Percentiles rank a stretch among this genome's conserved stretches.
Conservation (phyloP, 2,888 invertebrate species). For the Gasteruption jaculator region DNA sequence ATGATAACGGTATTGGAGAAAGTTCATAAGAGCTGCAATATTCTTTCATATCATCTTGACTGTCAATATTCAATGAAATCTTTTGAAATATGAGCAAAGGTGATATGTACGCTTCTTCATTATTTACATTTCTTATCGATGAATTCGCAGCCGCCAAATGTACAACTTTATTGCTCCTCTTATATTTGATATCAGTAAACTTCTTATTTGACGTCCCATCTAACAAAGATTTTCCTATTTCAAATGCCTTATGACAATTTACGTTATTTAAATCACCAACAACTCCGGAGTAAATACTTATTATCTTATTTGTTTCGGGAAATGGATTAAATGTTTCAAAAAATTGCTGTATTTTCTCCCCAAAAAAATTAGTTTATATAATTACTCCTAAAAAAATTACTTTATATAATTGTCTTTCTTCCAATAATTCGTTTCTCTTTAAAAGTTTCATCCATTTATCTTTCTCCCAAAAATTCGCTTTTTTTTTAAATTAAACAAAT, state of each 20-base stretch:
- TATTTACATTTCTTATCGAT: constrained; percentile 1
- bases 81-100: constrained; percentile 13
- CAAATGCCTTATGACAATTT: constrained; percentile 34
- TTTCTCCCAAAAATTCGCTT: too few relatives aligned
- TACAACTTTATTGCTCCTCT: constrained; percentile 3
- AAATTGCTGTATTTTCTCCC: constrained; percentile 27
- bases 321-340: constrained; percentile 34
- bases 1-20: constrained; percentile 11
- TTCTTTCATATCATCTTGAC: constrained; percentile 8
- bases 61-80: constrained; percentile 9
- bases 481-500: too few relatives aligned
- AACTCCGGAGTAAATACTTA: constrained; percentile 33
- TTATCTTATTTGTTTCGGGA: constrained; percentile 29
- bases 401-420: too few relatives aligned
- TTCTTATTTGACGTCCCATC: constrained; percentile 12
- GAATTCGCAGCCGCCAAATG: constrained; percentile 11
- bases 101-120: constrained; percentile 14
- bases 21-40: constrained; percentile 14
- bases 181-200: constrained; percentile 14
- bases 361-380: too few relatives aligned
- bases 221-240: constrained; percentile 27
- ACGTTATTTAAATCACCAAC: constrained; percentile 31
- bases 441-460: too few relatives aligned
- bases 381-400: too few relatives aligned
- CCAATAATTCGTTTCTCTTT: too few relatives aligned